Evolutionary conservation across 2,113 vertebrate species (phyloP).

Genomic region (Eclectus roratus): DNA sequence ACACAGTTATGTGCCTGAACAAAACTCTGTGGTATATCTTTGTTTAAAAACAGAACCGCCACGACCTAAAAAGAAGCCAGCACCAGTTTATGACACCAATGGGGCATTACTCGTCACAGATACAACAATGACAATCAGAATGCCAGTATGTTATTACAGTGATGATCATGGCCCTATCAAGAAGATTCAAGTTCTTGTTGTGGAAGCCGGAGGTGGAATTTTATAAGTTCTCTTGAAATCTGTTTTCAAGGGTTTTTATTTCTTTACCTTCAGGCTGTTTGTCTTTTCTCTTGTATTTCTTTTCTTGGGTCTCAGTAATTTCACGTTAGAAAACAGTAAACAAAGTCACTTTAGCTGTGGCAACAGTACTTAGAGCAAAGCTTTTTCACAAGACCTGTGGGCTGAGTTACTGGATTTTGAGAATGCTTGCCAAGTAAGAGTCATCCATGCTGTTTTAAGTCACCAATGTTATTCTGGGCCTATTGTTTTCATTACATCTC

Average conservation of each 20-base stretch:
- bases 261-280: not conserved
- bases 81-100: slow-evolving; percentile 77
- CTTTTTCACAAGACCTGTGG: not conserved
- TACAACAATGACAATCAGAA: slow-evolving; percentile 89
- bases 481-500: not conserved
- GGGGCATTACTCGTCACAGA: slow-evolving; percentile 85
- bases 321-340: not conserved
- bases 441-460: not conserved
- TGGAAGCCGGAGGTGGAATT: slow-evolving; percentile 88
- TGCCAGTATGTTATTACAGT: slow-evolving; percentile 93
- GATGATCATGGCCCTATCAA: slow-evolving; percentile 92
- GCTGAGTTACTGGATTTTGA: not conserved
- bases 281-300: not conserved
- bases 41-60: slow-evolving; percentile 82
- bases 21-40: slow-evolving; percentile 13
- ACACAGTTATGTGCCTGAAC: not conserved
- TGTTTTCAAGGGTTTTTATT: not conserved
- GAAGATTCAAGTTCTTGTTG: slow-evolving; percentile 92
- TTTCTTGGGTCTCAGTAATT: not conserved
- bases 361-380: not conserved
- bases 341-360: not conserved
- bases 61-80: slow-evolving; percentile 83
- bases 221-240: not conserved
- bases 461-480: not conserved
- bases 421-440: not conserved